phyloP scores from a whole-genome alignment of 2,797 vertebrate genomes.

The Lacerta bilineata region DNA sequence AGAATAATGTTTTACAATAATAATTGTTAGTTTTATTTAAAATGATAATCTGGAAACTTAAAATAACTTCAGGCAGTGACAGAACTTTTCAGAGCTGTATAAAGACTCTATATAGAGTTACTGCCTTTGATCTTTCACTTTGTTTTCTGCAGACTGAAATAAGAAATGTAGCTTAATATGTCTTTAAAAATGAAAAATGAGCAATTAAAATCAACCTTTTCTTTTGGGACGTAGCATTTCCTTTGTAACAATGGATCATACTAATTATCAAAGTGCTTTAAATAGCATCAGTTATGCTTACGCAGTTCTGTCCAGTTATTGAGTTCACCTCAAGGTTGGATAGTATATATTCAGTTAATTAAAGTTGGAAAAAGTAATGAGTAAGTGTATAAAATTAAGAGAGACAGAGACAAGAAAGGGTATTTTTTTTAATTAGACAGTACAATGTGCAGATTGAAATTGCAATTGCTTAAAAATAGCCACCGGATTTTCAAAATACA shows the following conservation, averaged over 20 bases:
- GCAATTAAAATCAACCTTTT: constrained; percentile 26
- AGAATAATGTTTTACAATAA: constrained; percentile 47
- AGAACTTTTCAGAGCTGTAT: constrained; percentile 48
- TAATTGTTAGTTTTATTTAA: constrained; percentile 72
- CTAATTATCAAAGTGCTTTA: constrained; percentile 26
- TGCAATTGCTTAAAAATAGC: neutral
- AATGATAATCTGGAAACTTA: constrained; percentile 61
- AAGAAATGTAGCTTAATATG: constrained; percentile 52
- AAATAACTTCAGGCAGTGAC: constrained; percentile 59
- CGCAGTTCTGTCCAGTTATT: constrained; percentile 33
- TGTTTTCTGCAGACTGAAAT: constrained; percentile 44
- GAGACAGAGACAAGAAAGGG: no score
- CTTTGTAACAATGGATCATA: constrained; percentile 21
- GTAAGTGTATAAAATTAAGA: neutral
- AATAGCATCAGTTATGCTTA: constrained; percentile 19
- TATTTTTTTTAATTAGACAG: neutral
- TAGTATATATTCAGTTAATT: constrained; percentile 33
- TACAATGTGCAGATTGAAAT: neutral
- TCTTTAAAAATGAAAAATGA: constrained; percentile 44
- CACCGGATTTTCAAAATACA: constrained; percentile 9
- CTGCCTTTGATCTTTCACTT: constrained; percentile 54
- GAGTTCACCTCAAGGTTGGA: constrained; percentile 14
- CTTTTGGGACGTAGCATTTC: constrained; percentile 29
- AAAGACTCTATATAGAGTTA: constrained; percentile 58
- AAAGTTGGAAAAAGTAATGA: constrained; percentile 18